phyloP scores from a whole-genome alignment of 2,888 invertebrate species.

The Epicampocera succincta region DNA sequence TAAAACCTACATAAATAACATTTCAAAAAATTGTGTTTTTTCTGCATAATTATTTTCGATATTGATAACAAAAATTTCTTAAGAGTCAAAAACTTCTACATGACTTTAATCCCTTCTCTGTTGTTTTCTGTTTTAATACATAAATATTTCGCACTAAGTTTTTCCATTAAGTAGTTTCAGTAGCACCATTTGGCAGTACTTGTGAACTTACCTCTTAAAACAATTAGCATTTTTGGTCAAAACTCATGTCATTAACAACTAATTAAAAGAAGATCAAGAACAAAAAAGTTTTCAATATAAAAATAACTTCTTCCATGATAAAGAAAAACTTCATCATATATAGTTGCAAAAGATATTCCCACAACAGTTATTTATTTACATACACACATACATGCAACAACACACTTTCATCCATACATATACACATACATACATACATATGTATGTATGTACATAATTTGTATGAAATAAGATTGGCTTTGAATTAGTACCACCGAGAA shows the following conservation, averaged over 20 bases:
- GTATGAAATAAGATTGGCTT: conserved; percentile 41
- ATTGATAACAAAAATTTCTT: no score
- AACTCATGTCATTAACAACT: conserved; percentile 41
- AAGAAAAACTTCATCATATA: conserved; percentile 11
- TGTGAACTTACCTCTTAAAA: not conserved
- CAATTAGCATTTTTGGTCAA: conserved; percentile 8
- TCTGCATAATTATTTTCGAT: no score
- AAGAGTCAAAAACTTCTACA: no score
- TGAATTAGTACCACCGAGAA: conserved; percentile 42
- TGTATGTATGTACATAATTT: conserved; percentile 1
- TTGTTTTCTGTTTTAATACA: no score
- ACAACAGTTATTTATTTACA: not conserved
- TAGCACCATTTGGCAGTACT: no score
- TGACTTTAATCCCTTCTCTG: no score
- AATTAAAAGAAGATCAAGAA: conserved; percentile 33
- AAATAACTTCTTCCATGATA: conserved; percentile 17
- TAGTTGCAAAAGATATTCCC: conserved; percentile 39
- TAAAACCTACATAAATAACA: no score
- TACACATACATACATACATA: no score
- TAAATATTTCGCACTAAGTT: not conserved
- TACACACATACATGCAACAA: not conserved
- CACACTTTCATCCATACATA: no score
- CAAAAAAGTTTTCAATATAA: conserved; percentile 10
- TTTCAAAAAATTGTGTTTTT: no score
- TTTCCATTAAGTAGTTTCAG: not conserved